phyloP scores from a whole-genome alignment of 2,888 invertebrate genomes.

The Tyria jacobaeae region DNA sequence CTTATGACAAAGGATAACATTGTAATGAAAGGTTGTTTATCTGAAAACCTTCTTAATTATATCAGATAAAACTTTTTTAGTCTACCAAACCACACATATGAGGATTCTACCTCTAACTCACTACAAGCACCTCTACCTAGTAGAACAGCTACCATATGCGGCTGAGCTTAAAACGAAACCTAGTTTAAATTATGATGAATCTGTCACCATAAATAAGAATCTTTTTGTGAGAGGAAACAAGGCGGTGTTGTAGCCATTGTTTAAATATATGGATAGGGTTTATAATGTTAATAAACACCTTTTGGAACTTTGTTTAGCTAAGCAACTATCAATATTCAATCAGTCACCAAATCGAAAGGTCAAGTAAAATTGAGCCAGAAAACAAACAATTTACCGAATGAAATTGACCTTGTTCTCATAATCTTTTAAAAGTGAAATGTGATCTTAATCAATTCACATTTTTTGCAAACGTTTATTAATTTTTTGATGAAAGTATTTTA shows the following conservation, averaged over 20 bases:
- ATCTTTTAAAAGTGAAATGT: not conserved
- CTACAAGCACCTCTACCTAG: no score
- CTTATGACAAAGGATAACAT: no score
- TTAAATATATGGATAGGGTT: not conserved
- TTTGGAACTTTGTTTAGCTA: slow-evolving; percentile 1
- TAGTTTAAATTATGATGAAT: no score
- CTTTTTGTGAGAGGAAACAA: not conserved
- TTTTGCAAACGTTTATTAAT: slow-evolving; percentile 6
- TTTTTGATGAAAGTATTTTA: slow-evolving; percentile 19
- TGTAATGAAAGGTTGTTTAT: no score
- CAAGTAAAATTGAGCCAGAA: not conserved
- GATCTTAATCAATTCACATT: slow-evolving; percentile 1
- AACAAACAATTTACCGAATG: slow-evolving; percentile 12
- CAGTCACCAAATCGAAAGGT: slow-evolving; percentile 7
- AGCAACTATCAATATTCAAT: slow-evolving; percentile 6
- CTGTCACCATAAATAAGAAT: not conserved
- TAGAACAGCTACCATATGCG: no score
- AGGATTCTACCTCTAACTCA: no score
- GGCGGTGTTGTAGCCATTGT: not conserved
- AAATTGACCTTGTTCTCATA: slow-evolving; percentile 22
- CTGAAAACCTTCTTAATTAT: no score
- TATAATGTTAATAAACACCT: not conserved
- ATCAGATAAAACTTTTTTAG: no score
- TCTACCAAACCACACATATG: no score
- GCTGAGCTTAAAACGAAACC: no score